These are phyloP conservation scores for Corapipo altera DNA, from an alignment of 2,113 vertebrate genomes.

Conservation along the genomic window DNA sequence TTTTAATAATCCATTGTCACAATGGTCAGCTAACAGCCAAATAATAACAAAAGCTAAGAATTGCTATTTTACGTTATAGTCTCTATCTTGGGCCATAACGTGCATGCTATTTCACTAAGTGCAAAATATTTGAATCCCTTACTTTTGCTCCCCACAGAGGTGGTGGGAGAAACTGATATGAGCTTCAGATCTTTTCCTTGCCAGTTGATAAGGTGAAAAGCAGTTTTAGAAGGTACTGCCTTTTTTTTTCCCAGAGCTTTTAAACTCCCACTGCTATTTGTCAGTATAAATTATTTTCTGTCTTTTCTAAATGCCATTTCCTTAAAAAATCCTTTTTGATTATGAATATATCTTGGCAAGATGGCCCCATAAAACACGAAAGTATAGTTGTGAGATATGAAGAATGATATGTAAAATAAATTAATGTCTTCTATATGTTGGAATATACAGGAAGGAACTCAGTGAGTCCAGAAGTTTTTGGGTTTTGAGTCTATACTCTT, in stretches of 20 bases:
- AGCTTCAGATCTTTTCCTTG: neutral
- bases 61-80: neutral
- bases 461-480: neutral
- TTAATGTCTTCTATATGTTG: neutral
- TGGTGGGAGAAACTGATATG: neutral
- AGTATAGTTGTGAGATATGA: neutral
- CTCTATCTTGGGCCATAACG: neutral
- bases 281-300: neutral
- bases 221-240: neutral
- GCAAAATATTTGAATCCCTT: neutral
- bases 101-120: neutral
- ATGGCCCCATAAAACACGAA: neutral
- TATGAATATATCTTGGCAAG: neutral
- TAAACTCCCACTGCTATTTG: neutral
- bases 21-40: neutral
- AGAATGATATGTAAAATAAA: neutral
- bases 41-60: slow-evolving; percentile 11
- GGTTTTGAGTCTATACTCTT: neutral
- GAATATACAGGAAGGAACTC: neutral
- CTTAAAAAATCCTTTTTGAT: neutral
- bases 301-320: neutral
- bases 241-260: neutral
- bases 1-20: neutral
- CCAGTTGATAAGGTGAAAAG: neutral
- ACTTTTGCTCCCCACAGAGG: neutral